These are phyloP conservation scores for Penaeus chinensis DNA, from an alignment of 1,140 invertebrate species.

Conservation along the genomic window DNA sequence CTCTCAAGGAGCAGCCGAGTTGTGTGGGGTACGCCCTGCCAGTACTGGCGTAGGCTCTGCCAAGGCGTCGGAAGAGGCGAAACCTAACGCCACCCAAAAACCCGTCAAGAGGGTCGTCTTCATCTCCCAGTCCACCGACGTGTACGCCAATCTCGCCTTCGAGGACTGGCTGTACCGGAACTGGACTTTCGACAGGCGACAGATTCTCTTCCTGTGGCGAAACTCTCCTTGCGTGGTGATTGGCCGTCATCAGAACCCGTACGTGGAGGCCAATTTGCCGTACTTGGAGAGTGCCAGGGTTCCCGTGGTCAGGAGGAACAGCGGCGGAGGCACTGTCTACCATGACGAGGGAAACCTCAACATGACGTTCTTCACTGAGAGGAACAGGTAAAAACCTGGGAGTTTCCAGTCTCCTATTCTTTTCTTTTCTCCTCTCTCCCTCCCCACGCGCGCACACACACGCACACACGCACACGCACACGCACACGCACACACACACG, in stretches of 20 bases:
- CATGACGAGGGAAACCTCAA: conserved; percentile 95
- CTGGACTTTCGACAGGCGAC: conserved; percentile 72
- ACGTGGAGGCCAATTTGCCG: conserved; percentile 86
- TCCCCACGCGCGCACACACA: no score
- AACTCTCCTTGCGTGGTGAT: conserved; percentile 95
- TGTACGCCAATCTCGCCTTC: conserved; percentile 90
- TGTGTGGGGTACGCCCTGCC: conserved; percentile 6
- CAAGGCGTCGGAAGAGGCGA: neutral
- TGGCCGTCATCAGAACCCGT: conserved; percentile 97
- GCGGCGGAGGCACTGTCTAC: conserved; percentile 97
- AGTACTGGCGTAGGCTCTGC: neutral
- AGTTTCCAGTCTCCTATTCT: neutral
- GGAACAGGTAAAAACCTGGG: conserved; percentile 68
- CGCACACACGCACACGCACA: no score
- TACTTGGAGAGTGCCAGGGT: conserved; percentile 75
- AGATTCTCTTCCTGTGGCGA: conserved; percentile 88
- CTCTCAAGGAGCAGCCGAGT: neutral
- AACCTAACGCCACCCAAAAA: conserved; percentile 16
- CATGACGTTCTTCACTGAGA: conserved; percentile 87
- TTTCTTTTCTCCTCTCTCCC: no score
- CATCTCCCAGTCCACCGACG: conserved; percentile 89
- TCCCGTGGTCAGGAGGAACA: conserved; percentile 85
- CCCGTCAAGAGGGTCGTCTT: conserved; percentile 82
- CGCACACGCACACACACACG: no score
- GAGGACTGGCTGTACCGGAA: conserved; percentile 91